A percentile compares a stretch with the other conserved stretches of the same genome.
Conservation (phyloP, 1,140 invertebrate species). For the Zaprionus ornatus region DNA sequence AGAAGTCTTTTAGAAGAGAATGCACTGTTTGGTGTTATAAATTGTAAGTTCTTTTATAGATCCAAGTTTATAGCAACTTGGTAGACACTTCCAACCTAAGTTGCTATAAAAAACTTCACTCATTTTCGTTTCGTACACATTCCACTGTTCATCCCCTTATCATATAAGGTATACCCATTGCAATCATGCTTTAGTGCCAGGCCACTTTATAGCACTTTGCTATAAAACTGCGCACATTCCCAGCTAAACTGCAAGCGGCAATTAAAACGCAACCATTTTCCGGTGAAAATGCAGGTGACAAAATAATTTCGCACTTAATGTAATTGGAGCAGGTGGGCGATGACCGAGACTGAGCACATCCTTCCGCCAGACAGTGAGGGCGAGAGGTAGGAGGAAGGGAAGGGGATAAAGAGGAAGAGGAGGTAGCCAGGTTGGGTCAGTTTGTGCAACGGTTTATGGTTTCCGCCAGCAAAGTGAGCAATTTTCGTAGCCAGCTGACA, state of each 20-base stretch:
- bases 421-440: neutral
- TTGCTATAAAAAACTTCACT: neutral
- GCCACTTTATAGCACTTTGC: slow-evolving; percentile 3
- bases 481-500: slow-evolving; percentile 32
- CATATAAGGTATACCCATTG: neutral
- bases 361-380: slow-evolving; percentile 21
- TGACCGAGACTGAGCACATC: slow-evolving; percentile 16
- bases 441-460: slow-evolving; percentile 51
- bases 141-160: neutral
- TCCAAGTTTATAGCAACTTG: neutral
- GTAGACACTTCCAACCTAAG: neutral
- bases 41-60: neutral
- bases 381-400: neutral
- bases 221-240: neutral
- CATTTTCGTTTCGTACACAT: neutral
- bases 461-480: slow-evolving; percentile 61
- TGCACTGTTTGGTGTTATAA: neutral
- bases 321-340: slow-evolving; percentile 46
- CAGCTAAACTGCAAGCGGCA: slow-evolving; percentile 1
- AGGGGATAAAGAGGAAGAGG: neutral
- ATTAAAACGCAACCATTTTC: slow-evolving; percentile 25
- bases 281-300: slow-evolving; percentile 43
- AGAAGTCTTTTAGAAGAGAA: neutral
- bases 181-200: neutral
- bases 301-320: slow-evolving; percentile 54